phyloP scores from a whole-genome alignment of 2,797 vertebrate genomes.

The Micromesistius poutassou region DNA sequence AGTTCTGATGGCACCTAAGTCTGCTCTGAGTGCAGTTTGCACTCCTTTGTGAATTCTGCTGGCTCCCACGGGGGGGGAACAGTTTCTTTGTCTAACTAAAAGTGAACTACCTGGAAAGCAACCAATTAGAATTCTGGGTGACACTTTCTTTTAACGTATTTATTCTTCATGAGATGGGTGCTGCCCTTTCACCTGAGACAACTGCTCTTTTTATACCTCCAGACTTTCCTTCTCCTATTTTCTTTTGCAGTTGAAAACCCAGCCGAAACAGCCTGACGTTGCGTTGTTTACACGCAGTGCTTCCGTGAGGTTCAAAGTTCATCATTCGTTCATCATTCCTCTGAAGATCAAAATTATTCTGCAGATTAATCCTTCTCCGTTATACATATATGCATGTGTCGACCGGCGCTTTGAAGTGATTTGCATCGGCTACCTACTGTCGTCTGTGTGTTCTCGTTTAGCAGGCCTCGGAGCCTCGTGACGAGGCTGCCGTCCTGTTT shows the following conservation, averaged over 20 bases:
- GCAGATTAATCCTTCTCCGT: not conserved
- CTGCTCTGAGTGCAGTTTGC: conserved; percentile 42
- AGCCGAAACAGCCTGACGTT: not conserved
- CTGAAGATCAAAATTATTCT: not conserved
- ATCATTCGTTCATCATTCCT: too few species aligned
- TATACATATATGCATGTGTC: not conserved
- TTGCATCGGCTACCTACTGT: not conserved
- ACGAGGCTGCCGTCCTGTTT: not conserved
- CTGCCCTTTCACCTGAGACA: conserved; percentile 40
- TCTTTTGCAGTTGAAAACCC: not conserved
- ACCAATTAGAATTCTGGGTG: conserved; percentile 53
- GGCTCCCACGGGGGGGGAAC: conserved; percentile 25
- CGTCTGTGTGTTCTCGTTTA: not conserved
- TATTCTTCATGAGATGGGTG: conserved; percentile 24
- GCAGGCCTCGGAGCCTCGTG: not conserved
- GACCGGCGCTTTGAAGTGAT: not conserved
- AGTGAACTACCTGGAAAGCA: conserved; percentile 47
- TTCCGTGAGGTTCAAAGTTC: not conserved
- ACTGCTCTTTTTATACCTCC: conserved; percentile 1
- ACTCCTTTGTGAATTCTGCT: conserved; percentile 33
- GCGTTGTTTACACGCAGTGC: not conserved
- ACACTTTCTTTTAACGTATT: conserved; percentile 8
- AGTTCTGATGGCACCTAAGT: conserved; percentile 26
- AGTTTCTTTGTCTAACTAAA: conserved; percentile 36
- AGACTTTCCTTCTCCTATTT: not conserved